A percentile compares a stretch with the other conserved stretches of the same genome.
Conservation (phyloP, 2,797 vertebrate genomes). For the Catharus ustulatus region DNA sequence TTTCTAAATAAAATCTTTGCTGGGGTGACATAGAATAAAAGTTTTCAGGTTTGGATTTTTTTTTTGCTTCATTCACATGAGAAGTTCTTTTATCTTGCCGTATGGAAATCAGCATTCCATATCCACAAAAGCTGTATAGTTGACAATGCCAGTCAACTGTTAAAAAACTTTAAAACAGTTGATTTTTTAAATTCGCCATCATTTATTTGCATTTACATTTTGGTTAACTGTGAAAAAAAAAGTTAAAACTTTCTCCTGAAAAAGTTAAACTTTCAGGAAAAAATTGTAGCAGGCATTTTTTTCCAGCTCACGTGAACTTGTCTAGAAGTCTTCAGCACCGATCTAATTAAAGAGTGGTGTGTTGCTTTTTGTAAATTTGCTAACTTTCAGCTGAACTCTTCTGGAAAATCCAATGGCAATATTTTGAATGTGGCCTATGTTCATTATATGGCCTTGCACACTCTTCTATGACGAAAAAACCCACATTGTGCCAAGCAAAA, state of each 20-base stretch:
- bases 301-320: rapidly evolving
- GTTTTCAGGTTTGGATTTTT: not conserved
- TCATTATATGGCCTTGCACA: not conserved
- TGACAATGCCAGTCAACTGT: not conserved
- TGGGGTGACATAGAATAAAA: not conserved
- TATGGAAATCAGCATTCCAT: not conserved
- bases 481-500: not conserved
- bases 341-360: not conserved
- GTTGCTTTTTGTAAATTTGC: not conserved
- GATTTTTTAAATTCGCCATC: not conserved
- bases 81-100: not conserved
- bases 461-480: not conserved
- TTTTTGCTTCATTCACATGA: not conserved
- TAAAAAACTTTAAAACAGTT: not conserved
- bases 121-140: not conserved
- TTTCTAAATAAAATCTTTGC: not conserved
- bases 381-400: not conserved
- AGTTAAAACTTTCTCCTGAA: not conserved
- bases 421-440: not conserved
- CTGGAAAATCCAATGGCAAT: not conserved
- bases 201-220: not conserved
- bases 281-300: not conserved
- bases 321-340: not conserved
- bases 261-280: not conserved
- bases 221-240: not conserved